Evolutionary conservation across 2,113 vertebrate genomes (phyloP).

Genomic region (Todiramphus chloris): DNA sequence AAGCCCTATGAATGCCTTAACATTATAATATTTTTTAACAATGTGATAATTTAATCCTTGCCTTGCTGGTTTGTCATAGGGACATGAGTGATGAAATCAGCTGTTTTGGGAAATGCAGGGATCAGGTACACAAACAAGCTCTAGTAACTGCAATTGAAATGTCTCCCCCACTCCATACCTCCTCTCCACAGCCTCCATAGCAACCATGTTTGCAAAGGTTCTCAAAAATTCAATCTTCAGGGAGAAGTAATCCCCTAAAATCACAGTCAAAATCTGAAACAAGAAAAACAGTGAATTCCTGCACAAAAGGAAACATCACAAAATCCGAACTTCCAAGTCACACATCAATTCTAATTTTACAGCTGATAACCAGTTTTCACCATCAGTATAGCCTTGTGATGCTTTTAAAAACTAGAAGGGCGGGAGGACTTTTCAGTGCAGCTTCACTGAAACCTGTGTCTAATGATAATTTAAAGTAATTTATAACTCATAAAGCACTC

Average conservation of each 20-base stretch:
- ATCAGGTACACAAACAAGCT: neutral
- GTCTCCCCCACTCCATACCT: neutral
- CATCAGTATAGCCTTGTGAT: neutral
- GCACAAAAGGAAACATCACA: neutral
- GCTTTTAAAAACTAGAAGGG: neutral
- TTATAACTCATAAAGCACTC: conserved; percentile 31
- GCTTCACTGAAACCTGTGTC: neutral
- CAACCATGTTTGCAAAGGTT: conserved; percentile 17
- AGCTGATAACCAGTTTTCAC: neutral
- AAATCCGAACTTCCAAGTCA: conserved; percentile 6
- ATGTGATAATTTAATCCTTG: neutral
- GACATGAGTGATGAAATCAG: neutral
- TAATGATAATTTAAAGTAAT: conserved; percentile 26
- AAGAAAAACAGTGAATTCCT: neutral
- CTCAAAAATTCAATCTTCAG: neutral
- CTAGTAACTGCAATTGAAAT: neutral
- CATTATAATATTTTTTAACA: neutral
- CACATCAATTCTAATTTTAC: neutral
- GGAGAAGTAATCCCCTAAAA: neutral
- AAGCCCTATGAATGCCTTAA: neutral
- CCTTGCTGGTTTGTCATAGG: neutral
- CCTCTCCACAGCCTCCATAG: conserved; percentile 39
- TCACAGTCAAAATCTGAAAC: neutral
- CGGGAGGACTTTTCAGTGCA: neutral
- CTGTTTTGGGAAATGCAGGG: neutral